A percentile compares a stretch with the other conserved stretches of the same genome.
Evolutionary conservation across 2,888 invertebrate species (phyloP).

Genomic region (Pristionchus mayeri): DNA sequence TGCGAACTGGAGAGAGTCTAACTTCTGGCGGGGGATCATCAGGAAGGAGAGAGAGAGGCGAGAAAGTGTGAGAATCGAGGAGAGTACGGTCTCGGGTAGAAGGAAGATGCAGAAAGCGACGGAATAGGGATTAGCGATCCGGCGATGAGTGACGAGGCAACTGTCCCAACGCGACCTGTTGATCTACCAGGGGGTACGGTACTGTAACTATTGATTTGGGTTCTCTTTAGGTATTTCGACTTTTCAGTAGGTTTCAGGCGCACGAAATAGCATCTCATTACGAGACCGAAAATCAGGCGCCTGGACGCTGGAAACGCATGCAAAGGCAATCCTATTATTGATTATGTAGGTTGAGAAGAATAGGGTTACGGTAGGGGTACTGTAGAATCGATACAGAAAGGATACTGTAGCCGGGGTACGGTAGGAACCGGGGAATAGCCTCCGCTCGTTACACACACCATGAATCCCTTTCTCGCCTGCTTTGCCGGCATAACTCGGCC

Average conservation of each 20-base stretch:
- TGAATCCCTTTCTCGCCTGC: neutral
- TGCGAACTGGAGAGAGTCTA: neutral
- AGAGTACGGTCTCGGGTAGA: neutral
- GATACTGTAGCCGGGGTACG: neutral
- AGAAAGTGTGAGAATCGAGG: neutral
- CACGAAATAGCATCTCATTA: too few relatives aligned
- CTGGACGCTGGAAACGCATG: too few relatives aligned
- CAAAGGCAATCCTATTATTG: too few relatives aligned
- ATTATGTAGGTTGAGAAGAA: too few relatives aligned
- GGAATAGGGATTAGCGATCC: neutral
- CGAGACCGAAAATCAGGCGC: too few relatives aligned
- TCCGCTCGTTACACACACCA: too few relatives aligned
- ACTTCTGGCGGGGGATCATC: neutral
- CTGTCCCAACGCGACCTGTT: slow-evolving; percentile 28
- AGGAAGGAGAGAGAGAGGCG: neutral
- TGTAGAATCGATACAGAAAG: neutral
- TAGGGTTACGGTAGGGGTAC: neutral
- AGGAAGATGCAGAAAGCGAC: neutral
- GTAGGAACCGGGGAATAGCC: neutral
- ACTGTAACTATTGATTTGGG: too few relatives aligned
- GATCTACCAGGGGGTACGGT: too few relatives aligned
- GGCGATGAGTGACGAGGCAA: slow-evolving; percentile 6
- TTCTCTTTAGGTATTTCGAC: too few relatives aligned
- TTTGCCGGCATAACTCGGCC: slow-evolving; percentile 4
- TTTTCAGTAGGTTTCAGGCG: too few relatives aligned